Evolutionary conservation across 2,113 vertebrate genomes (phyloP), one percentile per base, ranked within the genome.

Genomic region (Paramisgurnus dabryanus): DNA sequence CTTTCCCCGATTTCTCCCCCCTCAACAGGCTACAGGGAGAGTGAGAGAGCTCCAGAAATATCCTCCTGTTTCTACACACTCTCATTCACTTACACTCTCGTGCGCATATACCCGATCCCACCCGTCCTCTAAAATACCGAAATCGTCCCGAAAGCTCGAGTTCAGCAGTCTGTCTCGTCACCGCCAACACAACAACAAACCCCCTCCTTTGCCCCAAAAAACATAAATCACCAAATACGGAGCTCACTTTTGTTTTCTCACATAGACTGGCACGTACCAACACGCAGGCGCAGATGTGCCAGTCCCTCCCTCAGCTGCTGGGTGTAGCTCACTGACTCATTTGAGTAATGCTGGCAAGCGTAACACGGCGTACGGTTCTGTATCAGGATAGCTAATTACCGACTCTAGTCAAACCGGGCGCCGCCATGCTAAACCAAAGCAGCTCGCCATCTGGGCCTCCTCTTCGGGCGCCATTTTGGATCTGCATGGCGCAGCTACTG

Each of bases 301-400:
- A n/a, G 43, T 47, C 69, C 77, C 70, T 86, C 82, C 82, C 80
- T 84, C 68, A 49, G 70, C 78, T 70, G 66, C 61, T 39, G 22
- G 53, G 39, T 63, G 74, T 58, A 22, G 67, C 68, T 83, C 69
- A 63, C 79, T 85, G 80, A 80, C 34, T 86, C 87, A 86, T 86
- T 81, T 86, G 85, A 87, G 81, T 81, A 84, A 87, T 75, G 82
- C 79, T 79, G 79, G 76, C 61, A 67, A 81, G 83, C 50, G 73
- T 66, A 85, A 85, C 80, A 79, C 70, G 80, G 76, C 76, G 22
- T 79, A 71, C 58, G 41, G 47, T 79, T 81, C 79, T 40, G 79
- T 80, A 84, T 84, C 79, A 39, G 66, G 70, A 70, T 85, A 47
- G 50, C 80, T 85, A 85, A 85, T 85, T 85, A 82, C 49, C 9